These are phyloP conservation scores for Ramazzottius varieornatus DNA, from an alignment of 2,888 invertebrate species.

Conservation along the genomic window DNA sequence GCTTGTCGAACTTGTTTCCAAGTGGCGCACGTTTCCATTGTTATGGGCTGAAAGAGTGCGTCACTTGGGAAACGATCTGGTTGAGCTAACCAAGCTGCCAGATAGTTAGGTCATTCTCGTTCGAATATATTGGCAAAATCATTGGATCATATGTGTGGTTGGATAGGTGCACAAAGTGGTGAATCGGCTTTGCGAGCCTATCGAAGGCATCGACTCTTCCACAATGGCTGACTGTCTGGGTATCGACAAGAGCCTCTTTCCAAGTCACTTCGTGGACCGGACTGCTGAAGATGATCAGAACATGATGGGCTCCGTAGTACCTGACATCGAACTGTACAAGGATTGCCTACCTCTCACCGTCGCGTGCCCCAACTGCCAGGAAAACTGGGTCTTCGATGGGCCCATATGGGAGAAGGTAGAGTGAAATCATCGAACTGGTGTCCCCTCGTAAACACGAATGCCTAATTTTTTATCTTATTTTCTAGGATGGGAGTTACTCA, in stretches of 20 bases:
- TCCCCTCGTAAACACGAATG: neutral
- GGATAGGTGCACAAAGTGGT: conserved; percentile 91
- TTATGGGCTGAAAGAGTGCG: too few species aligned
- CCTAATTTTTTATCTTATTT: neutral
- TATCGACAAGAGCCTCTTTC: conserved; percentile 24
- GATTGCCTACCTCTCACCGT: neutral
- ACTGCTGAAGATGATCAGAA: neutral
- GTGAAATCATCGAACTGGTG: neutral
- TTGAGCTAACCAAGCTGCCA: too few species aligned
- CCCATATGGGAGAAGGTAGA: neutral
- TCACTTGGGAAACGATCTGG: too few species aligned
- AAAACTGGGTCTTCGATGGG: neutral
- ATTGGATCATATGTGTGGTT: too few species aligned
- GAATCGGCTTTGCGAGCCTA: conserved; percentile 71
- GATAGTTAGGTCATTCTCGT: too few species aligned
- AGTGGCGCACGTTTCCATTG: too few species aligned
- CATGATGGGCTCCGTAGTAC: neutral
- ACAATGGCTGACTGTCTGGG: conserved; percentile 70
- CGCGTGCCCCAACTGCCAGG: neutral
- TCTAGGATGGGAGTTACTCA: neutral
- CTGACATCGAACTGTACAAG: neutral
- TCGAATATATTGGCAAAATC: too few species aligned
- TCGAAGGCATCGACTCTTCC: conserved; percentile 70
- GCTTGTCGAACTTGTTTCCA: too few species aligned
- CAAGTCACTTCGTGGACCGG: neutral